Evolutionary conservation across 2,113 vertebrate species (phyloP).

Genomic region (Girardinichthys multiradiatus): DNA sequence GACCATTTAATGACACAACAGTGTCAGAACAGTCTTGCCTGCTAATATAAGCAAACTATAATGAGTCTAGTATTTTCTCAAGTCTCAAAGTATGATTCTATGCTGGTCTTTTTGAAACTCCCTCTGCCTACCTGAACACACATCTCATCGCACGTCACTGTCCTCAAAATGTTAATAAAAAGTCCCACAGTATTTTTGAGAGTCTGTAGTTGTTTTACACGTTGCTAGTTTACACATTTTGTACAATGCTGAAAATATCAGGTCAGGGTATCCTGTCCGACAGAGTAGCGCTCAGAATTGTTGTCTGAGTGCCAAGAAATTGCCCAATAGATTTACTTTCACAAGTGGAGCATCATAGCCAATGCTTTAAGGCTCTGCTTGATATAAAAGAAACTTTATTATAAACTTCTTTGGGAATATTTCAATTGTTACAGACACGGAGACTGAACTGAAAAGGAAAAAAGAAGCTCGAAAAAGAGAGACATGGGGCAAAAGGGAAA

Average conservation of each 20-base stretch:
- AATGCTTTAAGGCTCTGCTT: too few relatives aligned
- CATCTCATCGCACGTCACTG: background rate
- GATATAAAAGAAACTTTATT: too few relatives aligned
- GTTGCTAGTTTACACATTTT: background rate
- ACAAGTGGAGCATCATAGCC: too few relatives aligned
- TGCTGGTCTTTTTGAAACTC: background rate
- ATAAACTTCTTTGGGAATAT: too few relatives aligned
- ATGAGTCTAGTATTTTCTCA: background rate
- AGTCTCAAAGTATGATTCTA: background rate
- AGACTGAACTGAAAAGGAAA: too few relatives aligned
- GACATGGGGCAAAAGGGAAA: too few relatives aligned
- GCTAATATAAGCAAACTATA: background rate
- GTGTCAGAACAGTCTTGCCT: background rate
- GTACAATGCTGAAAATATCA: background rate
- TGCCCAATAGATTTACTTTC: too few relatives aligned
- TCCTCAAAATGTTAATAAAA: background rate
- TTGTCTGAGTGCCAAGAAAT: too few relatives aligned
- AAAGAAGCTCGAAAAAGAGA: too few relatives aligned
- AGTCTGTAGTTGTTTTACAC: background rate
- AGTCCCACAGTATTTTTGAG: background rate
- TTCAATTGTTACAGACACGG: too few relatives aligned
- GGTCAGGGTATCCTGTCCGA: too few relatives aligned
- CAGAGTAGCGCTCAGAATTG: too few relatives aligned
- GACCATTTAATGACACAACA: background rate
- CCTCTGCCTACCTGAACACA: background rate